Evolutionary conservation across 2,113 vertebrate species (phyloP).

Genomic region (Cyprinodon tularosa): DNA sequence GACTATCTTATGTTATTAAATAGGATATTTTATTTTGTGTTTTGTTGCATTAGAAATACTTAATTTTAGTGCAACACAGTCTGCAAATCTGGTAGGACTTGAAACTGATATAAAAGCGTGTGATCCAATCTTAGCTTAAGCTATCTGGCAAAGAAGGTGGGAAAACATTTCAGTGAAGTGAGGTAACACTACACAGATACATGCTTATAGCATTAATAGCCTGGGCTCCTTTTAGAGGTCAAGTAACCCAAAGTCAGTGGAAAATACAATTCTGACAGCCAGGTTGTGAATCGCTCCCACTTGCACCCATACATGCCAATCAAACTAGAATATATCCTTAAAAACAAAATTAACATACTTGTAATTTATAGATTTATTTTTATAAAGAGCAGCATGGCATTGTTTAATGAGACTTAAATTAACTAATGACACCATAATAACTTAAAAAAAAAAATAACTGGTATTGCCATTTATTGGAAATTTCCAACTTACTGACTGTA

Average conservation of each 20-base stretch:
- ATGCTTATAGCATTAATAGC: background rate
- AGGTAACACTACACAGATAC: background rate
- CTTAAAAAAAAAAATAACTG: background rate
- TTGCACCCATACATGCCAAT: background rate
- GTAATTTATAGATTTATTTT: background rate
- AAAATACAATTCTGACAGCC: background rate
- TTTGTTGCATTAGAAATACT: background rate
- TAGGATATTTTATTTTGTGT: background rate
- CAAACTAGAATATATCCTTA: background rate
- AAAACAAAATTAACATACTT: background rate
- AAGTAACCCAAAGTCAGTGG: background rate
- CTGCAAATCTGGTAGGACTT: too few relatives aligned
- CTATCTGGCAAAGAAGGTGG: background rate
- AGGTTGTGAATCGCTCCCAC: background rate
- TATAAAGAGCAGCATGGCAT: background rate
- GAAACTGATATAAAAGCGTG: background rate
- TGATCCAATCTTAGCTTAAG: background rate
- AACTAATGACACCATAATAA: slow-evolving; percentile 1
- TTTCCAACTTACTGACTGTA: background rate
- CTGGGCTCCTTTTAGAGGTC: background rate
- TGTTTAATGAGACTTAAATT: background rate
- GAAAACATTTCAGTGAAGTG: background rate
- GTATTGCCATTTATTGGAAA: background rate
- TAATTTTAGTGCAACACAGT: background rate
- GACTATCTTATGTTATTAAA: background rate